Conservation (phyloP, 2,797 vertebrate genomes). For the Sebastes paucispinis region DNA sequence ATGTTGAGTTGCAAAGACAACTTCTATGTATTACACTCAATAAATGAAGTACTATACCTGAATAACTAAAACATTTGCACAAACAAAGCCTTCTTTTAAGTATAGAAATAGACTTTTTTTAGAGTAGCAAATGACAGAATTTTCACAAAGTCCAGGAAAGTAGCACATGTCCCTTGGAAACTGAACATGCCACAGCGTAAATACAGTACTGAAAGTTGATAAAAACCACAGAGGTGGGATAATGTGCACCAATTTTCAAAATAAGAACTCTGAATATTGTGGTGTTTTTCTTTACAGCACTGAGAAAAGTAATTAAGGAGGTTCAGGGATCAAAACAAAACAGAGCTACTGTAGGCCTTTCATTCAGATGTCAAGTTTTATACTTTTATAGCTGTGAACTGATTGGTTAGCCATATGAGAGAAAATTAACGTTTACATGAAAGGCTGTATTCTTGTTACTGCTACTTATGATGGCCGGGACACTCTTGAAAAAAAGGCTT, state of each 20-base stretch:
- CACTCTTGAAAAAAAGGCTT: neutral
- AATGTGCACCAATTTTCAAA: neutral
- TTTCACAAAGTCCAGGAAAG: neutral
- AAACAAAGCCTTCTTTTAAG: neutral
- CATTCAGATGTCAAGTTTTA: neutral
- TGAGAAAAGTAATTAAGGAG: neutral
- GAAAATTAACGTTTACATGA: neutral
- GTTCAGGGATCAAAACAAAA: neutral
- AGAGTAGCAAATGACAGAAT: neutral
- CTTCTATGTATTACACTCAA: neutral
- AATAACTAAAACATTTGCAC: neutral
- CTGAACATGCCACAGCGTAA: neutral
- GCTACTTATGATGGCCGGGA: neutral
- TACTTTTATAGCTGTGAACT: neutral
- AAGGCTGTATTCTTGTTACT: neutral
- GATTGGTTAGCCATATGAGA: neutral
- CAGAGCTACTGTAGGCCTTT: neutral
- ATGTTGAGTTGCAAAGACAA: neutral
- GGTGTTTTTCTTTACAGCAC: neutral
- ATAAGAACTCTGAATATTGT: neutral
- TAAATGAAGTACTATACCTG: neutral
- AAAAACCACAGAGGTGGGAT: neutral
- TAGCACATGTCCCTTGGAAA: neutral
- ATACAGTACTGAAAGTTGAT: neutral
- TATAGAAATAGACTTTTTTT: neutral